Base-by-base conservation (phyloP, 2,113 vertebrate genomes). In the Glareola pratincola region DNA sequence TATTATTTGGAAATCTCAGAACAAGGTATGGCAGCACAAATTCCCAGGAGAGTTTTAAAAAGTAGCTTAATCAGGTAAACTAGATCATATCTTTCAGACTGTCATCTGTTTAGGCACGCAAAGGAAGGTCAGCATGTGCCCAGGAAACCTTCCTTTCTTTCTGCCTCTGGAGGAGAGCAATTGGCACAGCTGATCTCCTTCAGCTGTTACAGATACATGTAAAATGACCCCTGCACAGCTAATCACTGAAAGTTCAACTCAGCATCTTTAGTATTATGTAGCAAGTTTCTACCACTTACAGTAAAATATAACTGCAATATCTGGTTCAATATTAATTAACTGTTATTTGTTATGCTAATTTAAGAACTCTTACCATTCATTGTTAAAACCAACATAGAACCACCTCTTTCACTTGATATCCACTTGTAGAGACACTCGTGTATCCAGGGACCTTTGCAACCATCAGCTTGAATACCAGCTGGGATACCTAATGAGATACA, bases 101-200 rank as follows among this genome's bases (percentile, higher is more conserved):
- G 8, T 5, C 39, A 43, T 15, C 50, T 53, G 12, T 37, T 27
- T 4, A 27, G 21, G 14, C 27, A 45, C 8, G 12, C 12, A 71
- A 74, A 69, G 24, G 8, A 67, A 6, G 4, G 27, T 34, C 51
- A 47, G 30, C 12, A 27, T 3, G 4, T 3, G 39, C 1, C 0
- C 8, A 63, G 36, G 41, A 77, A 89, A 27, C 19, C 3, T 43
- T 29, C 29, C 24, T 37, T 82, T 57, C 10, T 37, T 67, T 51
- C 47, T 72, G 0, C 29, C 39, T 88, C 39, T 39, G 20, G 21
- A n/a, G 26, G 34, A 80, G 14, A 56, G 21, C 36, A 73, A 53
- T 2, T 29, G 23, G 30, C 56, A 21, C 5, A 77, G 36, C 69
- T 85, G 63, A 75, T 29, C 15, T 64, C 60, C 64, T 66, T 73